A percentile compares a stretch with the other conserved stretches of the same genome.
Evolutionary conservation across 2,113 vertebrate species (phyloP).

Genomic region (Channa maculata): DNA sequence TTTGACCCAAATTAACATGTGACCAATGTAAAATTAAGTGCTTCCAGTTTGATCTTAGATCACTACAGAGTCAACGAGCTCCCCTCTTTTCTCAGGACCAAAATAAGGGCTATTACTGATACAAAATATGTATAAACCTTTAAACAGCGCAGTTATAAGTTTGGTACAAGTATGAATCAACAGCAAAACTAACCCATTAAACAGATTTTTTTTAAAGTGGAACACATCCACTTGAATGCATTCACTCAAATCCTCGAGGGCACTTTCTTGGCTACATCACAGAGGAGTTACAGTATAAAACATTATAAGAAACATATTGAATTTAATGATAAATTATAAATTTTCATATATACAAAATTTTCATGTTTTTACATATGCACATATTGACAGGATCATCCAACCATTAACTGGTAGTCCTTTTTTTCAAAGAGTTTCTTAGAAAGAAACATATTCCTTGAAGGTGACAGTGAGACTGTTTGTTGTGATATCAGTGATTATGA

Average conservation of each 20-base stretch:
- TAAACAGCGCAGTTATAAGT: slow-evolving; percentile 76
- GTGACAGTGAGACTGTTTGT: slow-evolving; percentile 98
- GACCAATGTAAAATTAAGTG: slow-evolving; percentile 74
- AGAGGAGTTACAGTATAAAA: slow-evolving; percentile 79
- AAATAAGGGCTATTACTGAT: slow-evolving; percentile 69
- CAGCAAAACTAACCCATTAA: slow-evolving; percentile 57
- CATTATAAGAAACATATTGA: slow-evolving; percentile 78
- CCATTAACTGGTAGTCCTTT: slow-evolving; percentile 8
- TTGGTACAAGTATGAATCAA: slow-evolving; percentile 75
- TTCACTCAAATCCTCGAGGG: slow-evolving; percentile 79
- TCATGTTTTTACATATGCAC: slow-evolving; percentile 76
- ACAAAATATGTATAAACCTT: slow-evolving; percentile 78
- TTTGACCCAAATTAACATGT: slow-evolving; percentile 49
- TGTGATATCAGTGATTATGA: slow-evolving; percentile 98
- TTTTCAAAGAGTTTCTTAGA: slow-evolving; percentile 72
- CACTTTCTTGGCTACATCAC: slow-evolving; percentile 76
- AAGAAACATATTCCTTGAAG: slow-evolving; percentile 96
- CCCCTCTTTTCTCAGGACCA: slow-evolving; percentile 58
- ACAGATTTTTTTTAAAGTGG: slow-evolving; percentile 43
- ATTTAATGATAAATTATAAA: slow-evolving; percentile 84
- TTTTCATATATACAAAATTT: slow-evolving; percentile 81
- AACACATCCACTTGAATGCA: slow-evolving; percentile 68
- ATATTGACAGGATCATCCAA: slow-evolving; percentile 62
- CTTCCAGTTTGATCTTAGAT: slow-evolving; percentile 75
- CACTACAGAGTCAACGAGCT: slow-evolving; percentile 46